Evolutionary conservation across 2,113 vertebrate genomes (phyloP).

Genomic region (Ginglymostoma cirratum): DNA sequence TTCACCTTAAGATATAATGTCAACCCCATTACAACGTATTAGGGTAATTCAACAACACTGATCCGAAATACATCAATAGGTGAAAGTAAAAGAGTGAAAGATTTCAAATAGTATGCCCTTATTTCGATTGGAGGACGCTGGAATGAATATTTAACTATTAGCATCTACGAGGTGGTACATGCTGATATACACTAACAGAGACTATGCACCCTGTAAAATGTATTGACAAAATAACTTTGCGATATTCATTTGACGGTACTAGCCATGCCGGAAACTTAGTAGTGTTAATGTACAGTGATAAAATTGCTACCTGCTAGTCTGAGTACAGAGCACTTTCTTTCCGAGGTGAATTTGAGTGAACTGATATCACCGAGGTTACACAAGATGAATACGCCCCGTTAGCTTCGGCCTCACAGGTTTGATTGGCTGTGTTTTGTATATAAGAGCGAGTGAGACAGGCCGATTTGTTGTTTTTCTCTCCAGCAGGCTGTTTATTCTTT

Average conservation of each 20-base stretch:
- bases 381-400: not conserved
- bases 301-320: not conserved
- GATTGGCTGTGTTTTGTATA: not conserved
- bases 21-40: not conserved
- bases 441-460: not conserved
- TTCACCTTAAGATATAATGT: not conserved
- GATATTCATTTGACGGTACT: not conserved
- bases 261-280: not conserved
- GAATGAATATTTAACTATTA: not conserved
- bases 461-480: not conserved
- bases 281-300: not conserved
- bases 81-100: not conserved
- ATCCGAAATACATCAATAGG: not conserved
- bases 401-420: not conserved
- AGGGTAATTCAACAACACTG: not conserved
- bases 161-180: not conserved
- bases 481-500: slow-evolving; percentile 14
- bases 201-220: not conserved
- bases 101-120: not conserved
- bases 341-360: slow-evolving; percentile 25
- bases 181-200: not conserved
- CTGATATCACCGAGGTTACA: not conserved
- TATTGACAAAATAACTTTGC: not conserved
- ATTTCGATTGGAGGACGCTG: not conserved
- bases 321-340: not conserved